Base-by-base conservation (phyloP, 2,797 vertebrate species). In the Lagocephalus sceleratus region DNA sequence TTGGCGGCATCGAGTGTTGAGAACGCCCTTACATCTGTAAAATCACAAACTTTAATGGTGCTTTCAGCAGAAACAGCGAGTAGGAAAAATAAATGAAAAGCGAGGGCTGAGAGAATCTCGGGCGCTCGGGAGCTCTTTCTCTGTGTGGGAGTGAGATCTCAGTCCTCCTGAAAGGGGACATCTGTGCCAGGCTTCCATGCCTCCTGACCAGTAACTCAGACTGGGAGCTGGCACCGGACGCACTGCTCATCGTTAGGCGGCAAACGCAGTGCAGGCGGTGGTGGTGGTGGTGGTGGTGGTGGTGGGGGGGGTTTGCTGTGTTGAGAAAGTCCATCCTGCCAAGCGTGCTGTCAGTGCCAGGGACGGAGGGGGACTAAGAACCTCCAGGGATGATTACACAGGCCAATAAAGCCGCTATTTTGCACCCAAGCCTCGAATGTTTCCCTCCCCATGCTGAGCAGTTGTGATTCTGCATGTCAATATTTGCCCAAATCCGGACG, bases 381-480 rank as follows among this genome's bases (percentile, higher is more conserved):
- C 71, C 71, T 20, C 20, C 2, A 22, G 59, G 57, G 62, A 60
- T 63, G 64, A 74, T 60, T 65, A 69, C 61, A 49, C 56, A 68
- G 64, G 61, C 62, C 68, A 65, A 71, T 57, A 64, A 75, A 68
- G 68, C 59, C 1, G 38, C 63, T 58, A 52, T 60, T 79, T 66
- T 64, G 60, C 70, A 56, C 60, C 47, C 57, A n/a, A 17, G 55
- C 46, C 67, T 71, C 67, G 75, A 63, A 76, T 64, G 71, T 72
- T 67, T 75, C 60, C 71, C 66, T 63, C 65, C 77, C 57, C 83
- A 75, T 75, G 79, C 82, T 75, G 76, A 63, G 79, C 78, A 70
- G 73, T 81, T 85, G 82, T 82, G 76, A 76, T 71, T 68, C 55
- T 5, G 54, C 75, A 68, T 80, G 79, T 87, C 73, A 85, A 87